Conservation (phyloP, 2,113 vertebrate species). For the Siphamia tubifer region DNA sequence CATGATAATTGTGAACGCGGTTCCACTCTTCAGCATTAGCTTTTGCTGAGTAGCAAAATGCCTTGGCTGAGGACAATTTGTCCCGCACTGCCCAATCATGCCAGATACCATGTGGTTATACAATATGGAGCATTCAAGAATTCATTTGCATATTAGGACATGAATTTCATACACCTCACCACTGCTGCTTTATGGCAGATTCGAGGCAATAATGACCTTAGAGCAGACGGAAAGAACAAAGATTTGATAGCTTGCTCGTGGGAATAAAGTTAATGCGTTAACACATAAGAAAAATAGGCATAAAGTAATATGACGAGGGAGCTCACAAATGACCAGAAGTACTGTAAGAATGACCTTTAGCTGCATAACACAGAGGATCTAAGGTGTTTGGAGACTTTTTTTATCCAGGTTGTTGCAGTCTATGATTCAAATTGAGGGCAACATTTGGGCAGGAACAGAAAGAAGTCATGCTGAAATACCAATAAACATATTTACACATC, state of each 20-base stretch:
- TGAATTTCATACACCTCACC: slow-evolving; percentile 43
- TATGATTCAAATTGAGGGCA: neutral
- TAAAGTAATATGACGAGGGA: neutral
- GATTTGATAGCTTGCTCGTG: slow-evolving; percentile 42
- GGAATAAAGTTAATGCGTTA: slow-evolving; percentile 10
- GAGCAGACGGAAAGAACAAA: slow-evolving; percentile 43
- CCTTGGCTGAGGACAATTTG: slow-evolving; percentile 66
- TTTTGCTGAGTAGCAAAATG: slow-evolving; percentile 78
- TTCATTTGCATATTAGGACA: slow-evolving; percentile 72
- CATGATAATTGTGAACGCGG: slow-evolving; percentile 61
- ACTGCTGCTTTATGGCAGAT: slow-evolving; percentile 30
- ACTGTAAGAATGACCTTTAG: slow-evolving; percentile 27
- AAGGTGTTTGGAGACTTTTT: neutral
- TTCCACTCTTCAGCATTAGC: slow-evolving; percentile 53
- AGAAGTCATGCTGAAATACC: neutral
- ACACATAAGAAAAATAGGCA: neutral
- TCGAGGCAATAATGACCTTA: slow-evolving; percentile 54
- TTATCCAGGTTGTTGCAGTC: neutral
- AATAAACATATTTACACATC: neutral
- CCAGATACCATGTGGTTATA: slow-evolving; percentile 68
- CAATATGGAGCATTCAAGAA: slow-evolving; percentile 66
- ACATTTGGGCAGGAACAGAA: neutral
- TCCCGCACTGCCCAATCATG: slow-evolving; percentile 66
- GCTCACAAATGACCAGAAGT: slow-evolving; percentile 4
- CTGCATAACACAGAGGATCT: neutral